Conservation (phyloP, 1,140 invertebrate species). For the Eumeta japonica region DNA sequence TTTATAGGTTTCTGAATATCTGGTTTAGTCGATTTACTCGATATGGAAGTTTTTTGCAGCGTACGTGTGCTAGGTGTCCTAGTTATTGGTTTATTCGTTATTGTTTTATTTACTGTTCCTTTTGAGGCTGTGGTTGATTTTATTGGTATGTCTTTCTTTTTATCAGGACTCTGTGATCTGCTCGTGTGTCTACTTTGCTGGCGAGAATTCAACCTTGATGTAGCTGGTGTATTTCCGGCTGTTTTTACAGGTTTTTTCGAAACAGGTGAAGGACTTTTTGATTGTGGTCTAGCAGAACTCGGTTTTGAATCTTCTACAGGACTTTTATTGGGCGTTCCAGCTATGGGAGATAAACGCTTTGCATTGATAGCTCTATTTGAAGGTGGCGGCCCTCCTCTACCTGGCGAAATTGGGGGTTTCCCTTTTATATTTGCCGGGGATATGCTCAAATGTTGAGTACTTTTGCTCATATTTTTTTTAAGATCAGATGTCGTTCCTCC, state of each 20-base stretch:
- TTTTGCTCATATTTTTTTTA: slow-evolving; percentile 42
- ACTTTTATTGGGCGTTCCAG: slow-evolving; percentile 52
- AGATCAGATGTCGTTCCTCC: slow-evolving; percentile 36
- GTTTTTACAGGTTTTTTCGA: slow-evolving; percentile 31
- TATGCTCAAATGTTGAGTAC: slow-evolving; percentile 39
- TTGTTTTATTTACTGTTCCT: slow-evolving; percentile 15
- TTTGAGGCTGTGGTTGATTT: slow-evolving; percentile 16
- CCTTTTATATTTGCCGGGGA: slow-evolving; percentile 38
- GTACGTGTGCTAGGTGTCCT: slow-evolving; percentile 32
- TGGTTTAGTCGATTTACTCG: slow-evolving; percentile 35
- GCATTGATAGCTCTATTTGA: slow-evolving; percentile 44
- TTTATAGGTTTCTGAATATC: slow-evolving; percentile 49
- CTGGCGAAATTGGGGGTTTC: slow-evolving; percentile 53
- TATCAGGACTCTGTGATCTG: slow-evolving; percentile 43
- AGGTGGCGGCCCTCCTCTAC: slow-evolving; percentile 45
- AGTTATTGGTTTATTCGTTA: slow-evolving; percentile 26
- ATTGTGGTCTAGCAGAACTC: slow-evolving; percentile 24
- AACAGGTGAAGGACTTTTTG: slow-evolving; percentile 22
- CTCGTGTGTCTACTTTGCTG: slow-evolving; percentile 41
- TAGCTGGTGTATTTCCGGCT: slow-evolving; percentile 36
- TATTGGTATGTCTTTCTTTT: slow-evolving; percentile 22
- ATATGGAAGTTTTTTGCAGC: slow-evolving; percentile 24
- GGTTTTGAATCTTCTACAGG: slow-evolving; percentile 34
- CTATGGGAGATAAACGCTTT: slow-evolving; percentile 54
- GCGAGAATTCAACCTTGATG: slow-evolving; percentile 48